These are phyloP conservation scores for Odobenus rosmarus DNA, from an alignment of 2,113 vertebrate species.

Conservation along the genomic window DNA sequence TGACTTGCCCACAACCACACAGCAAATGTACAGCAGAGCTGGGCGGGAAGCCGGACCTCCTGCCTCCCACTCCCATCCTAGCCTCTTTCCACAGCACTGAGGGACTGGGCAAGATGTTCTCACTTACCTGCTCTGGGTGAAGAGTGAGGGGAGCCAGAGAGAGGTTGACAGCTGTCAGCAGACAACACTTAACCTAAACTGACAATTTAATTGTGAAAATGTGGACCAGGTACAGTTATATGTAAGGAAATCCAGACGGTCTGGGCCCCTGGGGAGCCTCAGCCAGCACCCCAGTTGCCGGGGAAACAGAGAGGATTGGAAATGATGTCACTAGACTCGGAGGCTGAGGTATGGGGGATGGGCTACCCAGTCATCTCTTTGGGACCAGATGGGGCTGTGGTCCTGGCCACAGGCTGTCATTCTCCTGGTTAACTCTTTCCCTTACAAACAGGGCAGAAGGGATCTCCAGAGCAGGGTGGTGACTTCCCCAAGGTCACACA, in stretches of 20 bases:
- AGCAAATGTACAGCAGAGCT: neutral
- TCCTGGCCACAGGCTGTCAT: neutral
- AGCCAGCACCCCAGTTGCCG: conserved; percentile 45
- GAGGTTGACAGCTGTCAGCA: conserved; percentile 54
- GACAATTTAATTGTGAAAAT: conserved; percentile 73
- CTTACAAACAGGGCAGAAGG: neutral
- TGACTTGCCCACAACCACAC: conserved; percentile 20
- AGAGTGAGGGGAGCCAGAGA: neutral
- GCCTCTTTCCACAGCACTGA: neutral
- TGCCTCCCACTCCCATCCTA: neutral
- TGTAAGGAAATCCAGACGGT: conserved; percentile 68
- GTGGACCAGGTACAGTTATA: conserved; percentile 38
- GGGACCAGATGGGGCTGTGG: neutral
- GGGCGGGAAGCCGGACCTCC: neutral
- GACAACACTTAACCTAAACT: conserved; percentile 66
- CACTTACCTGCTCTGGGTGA: neutral
- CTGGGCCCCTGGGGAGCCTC: conserved; percentile 40
- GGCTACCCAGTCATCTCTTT: conserved; percentile 15
- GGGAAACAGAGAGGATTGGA: conserved; percentile 64
- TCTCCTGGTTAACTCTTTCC: neutral
- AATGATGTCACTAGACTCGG: conserved; percentile 65
- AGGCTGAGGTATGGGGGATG: conserved; percentile 60
- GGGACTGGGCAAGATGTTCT: neutral
- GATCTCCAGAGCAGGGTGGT: neutral
- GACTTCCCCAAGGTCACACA: neutral